These are phyloP conservation scores for Passerina amoena DNA, from an alignment of 2,113 vertebrate species.

Conservation along the genomic window DNA sequence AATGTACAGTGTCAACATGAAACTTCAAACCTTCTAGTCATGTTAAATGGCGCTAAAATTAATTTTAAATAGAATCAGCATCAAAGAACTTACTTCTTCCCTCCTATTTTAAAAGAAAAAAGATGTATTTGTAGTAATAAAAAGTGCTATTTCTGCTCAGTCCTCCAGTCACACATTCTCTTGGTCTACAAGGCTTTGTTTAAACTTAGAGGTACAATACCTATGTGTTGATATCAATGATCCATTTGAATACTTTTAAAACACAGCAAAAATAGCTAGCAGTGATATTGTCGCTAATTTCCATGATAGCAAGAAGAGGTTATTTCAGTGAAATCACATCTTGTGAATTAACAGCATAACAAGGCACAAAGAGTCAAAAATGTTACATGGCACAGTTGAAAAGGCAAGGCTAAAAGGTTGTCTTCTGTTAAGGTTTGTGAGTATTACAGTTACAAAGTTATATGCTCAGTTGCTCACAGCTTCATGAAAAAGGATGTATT, in stretches of 20 bases:
- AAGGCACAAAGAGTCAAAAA: background rate
- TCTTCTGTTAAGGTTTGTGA: background rate
- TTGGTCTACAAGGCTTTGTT: background rate
- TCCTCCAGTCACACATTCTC: background rate
- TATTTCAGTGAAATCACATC: background rate
- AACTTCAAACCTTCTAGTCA: slow-evolving; percentile 9
- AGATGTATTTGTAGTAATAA: background rate
- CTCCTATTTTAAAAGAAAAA: background rate
- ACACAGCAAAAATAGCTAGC: background rate
- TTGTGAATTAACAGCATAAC: background rate
- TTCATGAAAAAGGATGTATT: background rate
- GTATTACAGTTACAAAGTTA: background rate
- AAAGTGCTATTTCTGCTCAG: background rate
- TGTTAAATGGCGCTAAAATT: slow-evolving; percentile 24
- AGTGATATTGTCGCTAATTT: background rate
- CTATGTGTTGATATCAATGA: background rate
- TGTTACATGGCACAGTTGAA: background rate
- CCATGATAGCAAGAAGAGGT: background rate
- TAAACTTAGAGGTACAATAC: background rate
- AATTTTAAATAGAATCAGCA: slow-evolving; percentile 54
- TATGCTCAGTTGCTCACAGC: background rate
- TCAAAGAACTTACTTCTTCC: background rate
- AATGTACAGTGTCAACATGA: slow-evolving; percentile 39
- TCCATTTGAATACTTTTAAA: background rate
- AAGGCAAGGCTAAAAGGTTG: background rate